phyloP scores from a whole-genome alignment of 2,113 vertebrate species.

The Psilopsiagon aurifrons region DNA sequence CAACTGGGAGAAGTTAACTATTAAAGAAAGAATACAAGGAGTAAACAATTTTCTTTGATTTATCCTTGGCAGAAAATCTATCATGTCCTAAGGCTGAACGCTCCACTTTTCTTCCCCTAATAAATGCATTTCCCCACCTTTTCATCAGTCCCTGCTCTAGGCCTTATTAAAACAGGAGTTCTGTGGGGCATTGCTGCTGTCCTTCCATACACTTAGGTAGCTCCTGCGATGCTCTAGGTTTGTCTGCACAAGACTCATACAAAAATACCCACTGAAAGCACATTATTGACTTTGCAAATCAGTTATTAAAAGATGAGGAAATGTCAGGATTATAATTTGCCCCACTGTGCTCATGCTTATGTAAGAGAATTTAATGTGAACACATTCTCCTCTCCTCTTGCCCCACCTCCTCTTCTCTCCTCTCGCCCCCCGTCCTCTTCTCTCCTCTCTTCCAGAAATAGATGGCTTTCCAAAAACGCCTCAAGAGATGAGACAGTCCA shows the following conservation, averaged over 20 bases:
- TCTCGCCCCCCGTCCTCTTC: neutral
- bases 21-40: neutral
- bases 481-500: neutral
- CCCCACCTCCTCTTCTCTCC: neutral
- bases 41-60: neutral
- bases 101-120: neutral
- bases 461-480: neutral
- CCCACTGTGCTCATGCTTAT: neutral
- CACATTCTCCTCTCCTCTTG: neutral
- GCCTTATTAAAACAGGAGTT: neutral
- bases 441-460: neutral
- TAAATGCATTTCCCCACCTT: neutral
- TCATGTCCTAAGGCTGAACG: neutral
- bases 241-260: neutral
- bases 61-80: neutral
- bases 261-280: neutral
- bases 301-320: neutral
- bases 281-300: neutral
- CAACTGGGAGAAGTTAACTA: neutral
- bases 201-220: neutral
- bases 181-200: neutral
- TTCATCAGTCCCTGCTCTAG: neutral
- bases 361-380: neutral
- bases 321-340: neutral
- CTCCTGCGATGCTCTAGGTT: neutral